These are phyloP conservation scores for Epizoanthus scotinus DNA, from an alignment of 92 coral and sea anemone genomes.

Conservation along the genomic window DNA sequence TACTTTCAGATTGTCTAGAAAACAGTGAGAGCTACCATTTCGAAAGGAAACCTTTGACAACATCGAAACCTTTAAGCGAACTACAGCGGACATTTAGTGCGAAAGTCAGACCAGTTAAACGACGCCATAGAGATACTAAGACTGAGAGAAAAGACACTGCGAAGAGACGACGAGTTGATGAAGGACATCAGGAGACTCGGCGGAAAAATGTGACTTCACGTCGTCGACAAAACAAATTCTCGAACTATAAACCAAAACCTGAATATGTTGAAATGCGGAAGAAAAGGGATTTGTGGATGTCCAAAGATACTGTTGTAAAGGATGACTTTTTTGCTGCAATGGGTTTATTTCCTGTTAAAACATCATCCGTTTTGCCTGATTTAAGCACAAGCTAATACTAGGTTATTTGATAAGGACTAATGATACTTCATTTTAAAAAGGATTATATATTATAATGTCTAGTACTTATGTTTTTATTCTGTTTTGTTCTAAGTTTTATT, in stretches of 20 bases:
- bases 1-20: slow-evolving; percentile 25
- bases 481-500: too few species aligned
- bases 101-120: slow-evolving; percentile 20
- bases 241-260: slow-evolving; percentile 28
- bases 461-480: too few species aligned
- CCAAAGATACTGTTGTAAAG: slow-evolving; percentile 16
- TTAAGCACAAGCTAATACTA: too few species aligned
- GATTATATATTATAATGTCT: too few species aligned
- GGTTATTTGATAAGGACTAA: too few species aligned
- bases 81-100: not conserved
- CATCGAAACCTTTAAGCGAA: not conserved
- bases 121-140: slow-evolving; percentile 5
- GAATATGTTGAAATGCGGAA: slow-evolving; percentile 36
- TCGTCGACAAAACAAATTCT: slow-evolving; percentile 36
- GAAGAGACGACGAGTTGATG: slow-evolving; percentile 27
- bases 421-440: too few species aligned
- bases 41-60: slow-evolving; percentile 11
- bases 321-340: slow-evolving; percentile 25
- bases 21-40: not conserved
- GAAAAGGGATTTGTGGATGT: slow-evolving; percentile 40
- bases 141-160: not conserved
- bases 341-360: slow-evolving; percentile 10
- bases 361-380: too few species aligned
- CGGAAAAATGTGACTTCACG: slow-evolving; percentile 39
- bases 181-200: not conserved